These are phyloP conservation scores for Sminthurides aquaticus DNA, from an alignment of 2,888 invertebrate genomes.

Conservation along the genomic window DNA sequence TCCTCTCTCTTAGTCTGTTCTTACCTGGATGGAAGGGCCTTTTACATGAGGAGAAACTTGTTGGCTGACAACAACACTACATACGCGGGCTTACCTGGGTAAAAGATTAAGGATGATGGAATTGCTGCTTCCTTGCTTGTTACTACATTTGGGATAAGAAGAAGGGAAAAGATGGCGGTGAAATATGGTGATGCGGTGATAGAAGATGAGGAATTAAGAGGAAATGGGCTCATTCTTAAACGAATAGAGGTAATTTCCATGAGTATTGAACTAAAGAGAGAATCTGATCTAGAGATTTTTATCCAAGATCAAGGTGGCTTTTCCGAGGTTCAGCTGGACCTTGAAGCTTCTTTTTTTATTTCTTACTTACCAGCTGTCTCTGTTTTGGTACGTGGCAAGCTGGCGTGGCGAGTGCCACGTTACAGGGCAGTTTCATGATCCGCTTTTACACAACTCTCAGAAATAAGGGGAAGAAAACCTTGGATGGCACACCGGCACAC, in stretches of 20 bases:
- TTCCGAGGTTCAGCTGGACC: not conserved
- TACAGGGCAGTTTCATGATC: too few relatives aligned
- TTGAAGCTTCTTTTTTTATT: not conserved
- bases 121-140: too few relatives aligned
- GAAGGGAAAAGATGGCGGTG: not conserved
- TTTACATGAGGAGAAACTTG: too few relatives aligned
- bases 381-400: not conserved
- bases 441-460: too few relatives aligned
- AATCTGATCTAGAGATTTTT: not conserved
- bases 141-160: too few relatives aligned
- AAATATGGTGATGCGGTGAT: not conserved
- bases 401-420: not conserved
- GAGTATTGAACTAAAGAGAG: not conserved
- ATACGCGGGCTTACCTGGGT: too few relatives aligned
- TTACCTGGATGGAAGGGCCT: too few relatives aligned
- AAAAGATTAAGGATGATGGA: too few relatives aligned
- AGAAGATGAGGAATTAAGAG: not conserved
- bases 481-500: too few relatives aligned
- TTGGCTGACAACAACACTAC: too few relatives aligned
- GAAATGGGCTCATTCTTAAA: not conserved
- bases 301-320: not conserved
- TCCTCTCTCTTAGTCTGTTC: too few relatives aligned
- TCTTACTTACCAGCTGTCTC: not conserved
- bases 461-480: too few relatives aligned
- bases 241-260: not conserved